Evolutionary conservation across 2,113 vertebrate genomes (phyloP).

Genomic region (Ctenodactylus gundi): DNA sequence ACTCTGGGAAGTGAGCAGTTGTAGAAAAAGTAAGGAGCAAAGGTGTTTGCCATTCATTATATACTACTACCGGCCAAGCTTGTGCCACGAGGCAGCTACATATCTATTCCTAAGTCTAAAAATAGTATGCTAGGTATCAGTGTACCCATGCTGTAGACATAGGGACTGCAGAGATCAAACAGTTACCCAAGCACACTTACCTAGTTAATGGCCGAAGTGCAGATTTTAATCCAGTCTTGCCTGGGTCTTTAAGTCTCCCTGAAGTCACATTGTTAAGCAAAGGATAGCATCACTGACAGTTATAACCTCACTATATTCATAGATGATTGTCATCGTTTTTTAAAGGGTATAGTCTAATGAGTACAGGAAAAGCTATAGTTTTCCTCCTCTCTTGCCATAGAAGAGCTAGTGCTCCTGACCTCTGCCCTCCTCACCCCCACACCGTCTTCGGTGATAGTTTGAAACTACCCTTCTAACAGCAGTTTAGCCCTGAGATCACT

Average conservation of each 20-base stretch:
- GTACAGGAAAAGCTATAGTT: not conserved
- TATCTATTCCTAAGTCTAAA: not conserved
- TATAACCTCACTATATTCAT: not conserved
- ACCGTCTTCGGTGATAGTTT: not conserved
- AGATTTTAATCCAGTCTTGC: not conserved
- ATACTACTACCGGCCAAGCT: rapidly evolving
- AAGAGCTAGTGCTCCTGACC: not conserved
- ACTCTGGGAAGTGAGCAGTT: slow-evolving; percentile 51
- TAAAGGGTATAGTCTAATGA: not conserved
- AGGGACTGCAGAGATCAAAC: not conserved
- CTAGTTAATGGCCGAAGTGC: not conserved
- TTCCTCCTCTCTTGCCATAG: not conserved
- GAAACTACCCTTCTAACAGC: not conserved
- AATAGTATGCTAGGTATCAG: too few species aligned
- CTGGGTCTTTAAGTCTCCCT: slow-evolving; percentile 25
- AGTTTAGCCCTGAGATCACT: not conserved
- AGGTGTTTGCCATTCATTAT: rapidly evolving
- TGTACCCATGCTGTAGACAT: not conserved
- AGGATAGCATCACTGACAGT: not conserved
- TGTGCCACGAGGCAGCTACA: rapidly evolving
- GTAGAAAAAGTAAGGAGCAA: not conserved
- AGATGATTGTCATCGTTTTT: too few species aligned
- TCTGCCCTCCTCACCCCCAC: not conserved
- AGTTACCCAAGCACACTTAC: rapidly evolving
- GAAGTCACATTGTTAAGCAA: slow-evolving; percentile 29